Conservation (phyloP, 1,140 invertebrate species). For the Andricus grossulariae region DNA sequence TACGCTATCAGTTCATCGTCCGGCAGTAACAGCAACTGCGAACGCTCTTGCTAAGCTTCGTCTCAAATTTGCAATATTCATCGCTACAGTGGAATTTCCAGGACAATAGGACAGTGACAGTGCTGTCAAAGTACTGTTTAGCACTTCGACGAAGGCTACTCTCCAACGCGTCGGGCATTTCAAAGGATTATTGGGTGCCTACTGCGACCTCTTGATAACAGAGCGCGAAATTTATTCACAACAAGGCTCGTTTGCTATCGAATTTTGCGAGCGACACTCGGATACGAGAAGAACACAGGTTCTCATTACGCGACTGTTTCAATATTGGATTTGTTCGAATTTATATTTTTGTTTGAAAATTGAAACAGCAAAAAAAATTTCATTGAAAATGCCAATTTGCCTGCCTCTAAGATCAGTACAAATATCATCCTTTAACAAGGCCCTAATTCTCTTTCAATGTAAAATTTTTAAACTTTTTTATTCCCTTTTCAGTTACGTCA, state of each 20-base stretch:
- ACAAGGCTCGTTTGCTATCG: conserved; percentile 20
- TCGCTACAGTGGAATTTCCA: not conserved
- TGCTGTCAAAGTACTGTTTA: not conserved
- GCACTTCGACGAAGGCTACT: conserved; percentile 26
- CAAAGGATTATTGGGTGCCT: conserved; percentile 30
- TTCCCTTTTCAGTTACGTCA: too few species aligned
- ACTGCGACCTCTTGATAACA: conserved; percentile 30
- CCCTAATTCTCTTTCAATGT: too few species aligned
- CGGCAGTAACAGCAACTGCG: not conserved
- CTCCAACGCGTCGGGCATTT: conserved; percentile 27
- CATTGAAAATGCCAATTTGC: too few species aligned
- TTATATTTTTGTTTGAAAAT: too few species aligned
- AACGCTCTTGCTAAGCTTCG: conserved; percentile 6
- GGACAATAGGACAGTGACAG: conserved; percentile 26
- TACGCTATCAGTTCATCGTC: conserved; percentile 17
- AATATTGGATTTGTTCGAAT: too few species aligned
- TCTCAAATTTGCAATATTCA: conserved; percentile 31
- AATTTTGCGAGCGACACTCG: not conserved
- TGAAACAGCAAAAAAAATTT: too few species aligned
- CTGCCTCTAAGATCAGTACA: too few species aligned
- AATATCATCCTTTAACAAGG: too few species aligned
- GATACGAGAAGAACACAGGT: not conserved
- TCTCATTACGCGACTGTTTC: too few species aligned
- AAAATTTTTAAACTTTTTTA: too few species aligned
- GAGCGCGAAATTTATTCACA: not conserved